A percentile compares a stretch with the other conserved stretches of the same genome.
These are phyloP conservation scores for Hesperia comma DNA, from an alignment of 2,888 invertebrate species.

Conservation along the genomic window DNA sequence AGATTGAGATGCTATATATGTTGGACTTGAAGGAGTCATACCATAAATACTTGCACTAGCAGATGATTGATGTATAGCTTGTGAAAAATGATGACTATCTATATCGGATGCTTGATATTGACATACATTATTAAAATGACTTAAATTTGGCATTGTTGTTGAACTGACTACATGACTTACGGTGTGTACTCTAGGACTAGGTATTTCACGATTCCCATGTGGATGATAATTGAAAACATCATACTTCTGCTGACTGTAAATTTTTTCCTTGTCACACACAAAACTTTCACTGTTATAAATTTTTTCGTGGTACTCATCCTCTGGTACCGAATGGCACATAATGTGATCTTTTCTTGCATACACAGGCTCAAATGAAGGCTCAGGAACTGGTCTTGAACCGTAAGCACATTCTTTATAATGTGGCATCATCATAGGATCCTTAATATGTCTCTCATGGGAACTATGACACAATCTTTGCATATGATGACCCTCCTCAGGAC, in stretches of 20 bases:
- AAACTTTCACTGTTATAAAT: constrained; percentile 70
- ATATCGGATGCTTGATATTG: constrained; percentile 58
- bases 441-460: constrained; percentile 71
- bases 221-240: constrained; percentile 74
- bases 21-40: constrained; percentile 69
- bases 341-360: constrained; percentile 69
- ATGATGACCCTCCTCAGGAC: constrained; percentile 65
- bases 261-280: constrained; percentile 71
- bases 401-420: constrained; percentile 68
- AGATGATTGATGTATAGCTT: constrained; percentile 60
- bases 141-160: constrained; percentile 80
- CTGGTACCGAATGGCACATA: constrained; percentile 60
- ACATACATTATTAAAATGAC: constrained; percentile 70
- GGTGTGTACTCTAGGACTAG: constrained; percentile 72
- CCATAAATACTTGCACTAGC: constrained; percentile 72
- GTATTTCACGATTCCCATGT: constrained; percentile 65
- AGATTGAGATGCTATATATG: constrained; percentile 75
- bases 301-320: constrained; percentile 71
- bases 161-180: constrained; percentile 79
- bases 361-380: constrained; percentile 65
- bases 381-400: constrained; percentile 59
- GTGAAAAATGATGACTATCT: constrained; percentile 65
- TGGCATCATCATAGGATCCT: constrained; percentile 64
- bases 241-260: constrained; percentile 71
- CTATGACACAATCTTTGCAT: constrained; percentile 72